Evolutionary conservation across 2,113 vertebrate genomes (phyloP).

Genomic region (Rhodinocichla rosea): DNA sequence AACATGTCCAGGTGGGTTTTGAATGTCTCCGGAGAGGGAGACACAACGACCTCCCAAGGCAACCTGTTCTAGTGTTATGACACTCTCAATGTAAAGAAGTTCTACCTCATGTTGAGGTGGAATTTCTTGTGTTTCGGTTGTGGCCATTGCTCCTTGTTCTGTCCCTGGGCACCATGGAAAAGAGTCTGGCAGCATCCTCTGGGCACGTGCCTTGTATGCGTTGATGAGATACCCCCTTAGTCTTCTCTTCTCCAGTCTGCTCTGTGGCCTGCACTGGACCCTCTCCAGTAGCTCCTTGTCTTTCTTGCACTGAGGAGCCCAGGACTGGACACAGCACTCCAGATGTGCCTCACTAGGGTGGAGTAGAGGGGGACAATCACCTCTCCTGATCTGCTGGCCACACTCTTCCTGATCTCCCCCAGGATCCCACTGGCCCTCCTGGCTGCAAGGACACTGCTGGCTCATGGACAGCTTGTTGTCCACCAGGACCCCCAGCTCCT

Average conservation of each 20-base stretch:
- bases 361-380: background rate
- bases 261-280: background rate
- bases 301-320: background rate
- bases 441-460: background rate
- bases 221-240: too few species aligned
- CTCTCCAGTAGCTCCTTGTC: background rate
- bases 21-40: background rate
- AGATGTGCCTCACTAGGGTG: background rate
- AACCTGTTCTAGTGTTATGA: background rate
- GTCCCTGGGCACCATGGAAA: background rate
- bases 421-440: background rate
- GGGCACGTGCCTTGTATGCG: fast-evolving
- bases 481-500: background rate
- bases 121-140: background rate
- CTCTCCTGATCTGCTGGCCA: too few species aligned
- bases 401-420: background rate
- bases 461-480: background rate
- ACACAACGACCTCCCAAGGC: fast-evolving
- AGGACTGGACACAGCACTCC: background rate
- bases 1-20: background rate
- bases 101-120: background rate
- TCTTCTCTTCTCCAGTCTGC: background rate
- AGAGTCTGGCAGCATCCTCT: too few species aligned
- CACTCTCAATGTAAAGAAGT: background rate
- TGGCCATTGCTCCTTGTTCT: background rate